These are phyloP conservation scores for Myrmecophaga tridactyla DNA, from an alignment of 2,113 vertebrate genomes.

Conservation along the genomic window DNA sequence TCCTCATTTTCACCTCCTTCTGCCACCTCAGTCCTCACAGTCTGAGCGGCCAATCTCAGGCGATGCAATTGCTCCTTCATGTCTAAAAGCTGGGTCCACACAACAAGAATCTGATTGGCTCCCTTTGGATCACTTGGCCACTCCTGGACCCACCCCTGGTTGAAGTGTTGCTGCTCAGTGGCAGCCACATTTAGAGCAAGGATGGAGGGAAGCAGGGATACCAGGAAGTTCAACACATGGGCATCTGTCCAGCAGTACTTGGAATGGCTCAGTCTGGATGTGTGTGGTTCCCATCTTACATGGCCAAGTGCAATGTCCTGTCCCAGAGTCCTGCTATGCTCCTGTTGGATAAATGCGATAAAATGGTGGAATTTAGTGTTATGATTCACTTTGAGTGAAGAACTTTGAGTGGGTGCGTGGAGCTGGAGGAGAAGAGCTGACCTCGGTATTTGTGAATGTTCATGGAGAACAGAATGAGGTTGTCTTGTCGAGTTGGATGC, in stretches of 20 bases:
- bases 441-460: background rate
- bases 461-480: background rate
- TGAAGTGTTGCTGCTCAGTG: background rate
- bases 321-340: background rate
- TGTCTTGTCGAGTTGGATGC: background rate
- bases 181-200: background rate
- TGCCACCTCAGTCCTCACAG: rapidly evolving
- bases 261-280: background rate
- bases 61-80: background rate
- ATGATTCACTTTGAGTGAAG: background rate
- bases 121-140: background rate
- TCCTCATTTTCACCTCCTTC: background rate
- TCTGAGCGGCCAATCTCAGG: background rate
- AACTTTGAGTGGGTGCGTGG: background rate
- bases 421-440: background rate
- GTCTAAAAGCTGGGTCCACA: background rate
- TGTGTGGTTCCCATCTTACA: background rate
- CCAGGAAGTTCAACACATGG: background rate
- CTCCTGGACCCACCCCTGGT: background rate
- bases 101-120: background rate
- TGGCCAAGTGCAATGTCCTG: background rate
- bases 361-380: background rate
- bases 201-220: background rate
- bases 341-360: background rate
- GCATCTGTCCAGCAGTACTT: background rate